A percentile compares a stretch with the other conserved stretches of the same genome.
Evolutionary conservation across 2,797 vertebrate genomes (phyloP).

Genomic region (Pachyuromys duprasi): DNA sequence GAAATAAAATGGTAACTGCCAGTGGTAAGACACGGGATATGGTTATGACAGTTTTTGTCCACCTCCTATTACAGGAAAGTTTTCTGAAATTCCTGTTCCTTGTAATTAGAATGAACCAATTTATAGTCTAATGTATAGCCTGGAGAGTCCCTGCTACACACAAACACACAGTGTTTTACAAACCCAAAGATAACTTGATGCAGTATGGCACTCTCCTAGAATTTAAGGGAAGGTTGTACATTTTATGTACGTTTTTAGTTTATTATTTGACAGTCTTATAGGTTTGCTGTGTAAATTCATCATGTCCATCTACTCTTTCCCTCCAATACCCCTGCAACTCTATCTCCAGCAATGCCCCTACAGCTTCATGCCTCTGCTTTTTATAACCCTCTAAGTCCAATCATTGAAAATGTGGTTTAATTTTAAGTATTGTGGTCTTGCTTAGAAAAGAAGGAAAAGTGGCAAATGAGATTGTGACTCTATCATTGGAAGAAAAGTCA

Average conservation of each 20-base stretch:
- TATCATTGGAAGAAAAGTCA: not conserved
- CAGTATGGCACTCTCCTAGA: not conserved
- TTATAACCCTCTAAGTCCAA: not conserved
- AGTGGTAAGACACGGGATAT: not conserved
- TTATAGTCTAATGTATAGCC: not conserved
- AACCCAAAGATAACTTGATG: not conserved
- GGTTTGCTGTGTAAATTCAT: not conserved
- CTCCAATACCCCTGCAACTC: not conserved
- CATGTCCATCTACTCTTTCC: not conserved
- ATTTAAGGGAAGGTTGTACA: not conserved
- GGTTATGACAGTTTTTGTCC: not conserved
- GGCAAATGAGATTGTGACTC: not conserved
- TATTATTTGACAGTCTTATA: not conserved
- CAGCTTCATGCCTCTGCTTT: not conserved
- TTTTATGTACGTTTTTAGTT: not conserved
- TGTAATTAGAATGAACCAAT: not conserved
- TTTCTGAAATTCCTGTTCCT: not conserved
- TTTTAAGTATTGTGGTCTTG: not conserved
- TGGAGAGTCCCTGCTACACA: accelerated
- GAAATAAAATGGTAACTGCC: not conserved
- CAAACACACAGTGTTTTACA: not conserved
- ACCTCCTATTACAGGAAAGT: not conserved
- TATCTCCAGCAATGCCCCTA: not conserved
- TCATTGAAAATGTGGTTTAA: not conserved
- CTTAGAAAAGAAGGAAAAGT: not conserved